Evolutionary conservation across 2,888 invertebrate species (phyloP).

Genomic region (Ptychoptera contaminata): DNA sequence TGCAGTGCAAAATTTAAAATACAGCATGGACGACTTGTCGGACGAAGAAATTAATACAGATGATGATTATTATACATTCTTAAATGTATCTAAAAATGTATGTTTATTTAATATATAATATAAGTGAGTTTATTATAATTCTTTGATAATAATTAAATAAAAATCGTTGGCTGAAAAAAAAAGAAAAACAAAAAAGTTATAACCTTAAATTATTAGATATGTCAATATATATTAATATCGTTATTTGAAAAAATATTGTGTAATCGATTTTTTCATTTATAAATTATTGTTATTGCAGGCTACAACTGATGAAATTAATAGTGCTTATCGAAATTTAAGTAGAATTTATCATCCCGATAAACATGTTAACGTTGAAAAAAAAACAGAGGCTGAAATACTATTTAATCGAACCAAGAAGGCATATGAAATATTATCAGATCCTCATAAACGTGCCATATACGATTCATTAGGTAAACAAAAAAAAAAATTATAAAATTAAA

Average conservation of each 20-base stretch:
- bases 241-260: too few relatives aligned
- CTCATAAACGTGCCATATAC: constrained; percentile 88
- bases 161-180: background rate
- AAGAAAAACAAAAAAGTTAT: constrained; percentile 9
- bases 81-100: constrained; percentile 74
- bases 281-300: constrained; percentile 47
- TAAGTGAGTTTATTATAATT: background rate
- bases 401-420: constrained; percentile 89
- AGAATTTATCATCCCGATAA: constrained; percentile 95
- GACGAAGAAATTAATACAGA: constrained; percentile 32
- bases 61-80: constrained; percentile 77
- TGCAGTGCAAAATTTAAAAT: too few relatives aligned
- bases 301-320: constrained; percentile 77
- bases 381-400: constrained; percentile 78
- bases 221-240: too few relatives aligned
- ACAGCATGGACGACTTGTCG: too few relatives aligned
- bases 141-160: background rate
- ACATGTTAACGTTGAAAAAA: constrained; percentile 66
- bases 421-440: constrained; percentile 88
- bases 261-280: constrained; percentile 7
- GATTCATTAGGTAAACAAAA: constrained; percentile 79
- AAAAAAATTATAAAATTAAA: constrained; percentile 36
- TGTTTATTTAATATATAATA: constrained; percentile 20
- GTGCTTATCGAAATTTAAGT: constrained; percentile 82
- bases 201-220: background rate